Base-by-base conservation (phyloP, 2,113 vertebrate species). In the Thinocorus orbignyianus region DNA sequence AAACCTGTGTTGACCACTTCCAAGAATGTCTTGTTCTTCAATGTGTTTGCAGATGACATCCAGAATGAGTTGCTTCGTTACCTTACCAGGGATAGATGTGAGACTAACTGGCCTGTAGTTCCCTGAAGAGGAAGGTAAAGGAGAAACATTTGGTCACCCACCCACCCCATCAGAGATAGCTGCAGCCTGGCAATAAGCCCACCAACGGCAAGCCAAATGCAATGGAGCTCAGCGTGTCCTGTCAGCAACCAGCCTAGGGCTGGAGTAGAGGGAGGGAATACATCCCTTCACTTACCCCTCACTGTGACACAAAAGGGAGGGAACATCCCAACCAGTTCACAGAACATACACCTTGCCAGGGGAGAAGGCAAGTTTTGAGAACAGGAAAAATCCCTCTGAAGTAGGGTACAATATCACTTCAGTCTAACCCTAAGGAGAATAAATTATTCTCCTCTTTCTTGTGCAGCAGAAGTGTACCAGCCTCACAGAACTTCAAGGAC, bases 221-320 rank as follows among this genome's bases (percentile, higher is more conserved):
- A n/a, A 1, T 0, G n/a, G 11, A n/a, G 70, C 35, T n/a, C 71
- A 9, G 0, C 0, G 17, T 13, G 74, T 55, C 51, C 76, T 10
- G 30, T 6, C 66, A 65, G 65, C 11, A 57, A 16, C 31, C 28
- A 60, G 77, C 46, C 35, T 9, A 1, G 57, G 69, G 66, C 52
- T 86, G 41, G 35, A 55, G n/a, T 17, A 28, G 5, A 78, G 33
- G 14, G 30, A 41, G 19, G 68, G 25, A 64, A 30, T 31, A 6
- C 25, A 42, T 12, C 51, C 37, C 41, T 42, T 74, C 37, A 7
- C 25, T 54, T 5, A 31, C 15, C 41, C 44, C 28, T n/a, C 39
- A 1, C 6, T 16, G 28, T 13, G 11, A 4, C 39, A 33, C 30
- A 2, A 71, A 74, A 37, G 24, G 31, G 12, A 91, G 33, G 25